Evolutionary conservation across 1,140 invertebrate genomes (phyloP).

Genomic region (Drosophila jambulina): DNA sequence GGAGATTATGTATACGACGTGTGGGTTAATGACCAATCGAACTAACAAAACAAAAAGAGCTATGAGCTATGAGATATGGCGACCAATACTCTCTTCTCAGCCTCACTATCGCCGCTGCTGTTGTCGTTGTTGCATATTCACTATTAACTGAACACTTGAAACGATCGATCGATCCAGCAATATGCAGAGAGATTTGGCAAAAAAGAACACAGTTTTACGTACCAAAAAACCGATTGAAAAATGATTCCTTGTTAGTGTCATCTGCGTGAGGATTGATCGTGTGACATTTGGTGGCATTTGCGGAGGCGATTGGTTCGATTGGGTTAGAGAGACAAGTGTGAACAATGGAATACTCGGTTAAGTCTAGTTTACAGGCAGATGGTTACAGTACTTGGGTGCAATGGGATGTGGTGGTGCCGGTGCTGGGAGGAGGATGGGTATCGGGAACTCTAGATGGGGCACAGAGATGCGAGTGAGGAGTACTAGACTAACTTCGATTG

Average conservation of each 20-base stretch:
- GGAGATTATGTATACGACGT: conserved; percentile 34
- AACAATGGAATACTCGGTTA: conserved; percentile 32
- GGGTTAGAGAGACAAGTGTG: conserved; percentile 50
- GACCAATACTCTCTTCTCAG: conserved; percentile 13
- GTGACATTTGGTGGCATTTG: conserved; percentile 41
- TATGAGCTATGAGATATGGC: conserved; percentile 37
- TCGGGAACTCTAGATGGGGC: background rate
- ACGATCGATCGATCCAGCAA: conserved; percentile 39
- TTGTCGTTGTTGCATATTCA: conserved; percentile 40
- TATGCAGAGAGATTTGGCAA: conserved; percentile 20
- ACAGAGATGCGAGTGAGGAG: conserved; percentile 32
- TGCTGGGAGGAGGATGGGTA: conserved; percentile 5
- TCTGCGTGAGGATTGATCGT: conserved; percentile 68
- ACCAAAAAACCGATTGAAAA: conserved; percentile 82
- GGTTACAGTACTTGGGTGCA: conserved; percentile 14
- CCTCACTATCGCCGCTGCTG: background rate
- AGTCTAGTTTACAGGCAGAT: conserved; percentile 30
- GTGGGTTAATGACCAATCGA: conserved; percentile 43
- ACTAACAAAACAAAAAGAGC: conserved; percentile 23
- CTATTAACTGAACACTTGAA: conserved; percentile 75
- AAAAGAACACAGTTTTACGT: conserved; percentile 55
- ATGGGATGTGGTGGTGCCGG: conserved; percentile 6
- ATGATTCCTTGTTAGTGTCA: conserved; percentile 79
- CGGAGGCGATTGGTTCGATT: conserved; percentile 36
- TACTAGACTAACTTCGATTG: conserved; percentile 13